Percentiles rank a stretch among this genome's conserved stretches.
phyloP scores from a whole-genome alignment of 2,888 invertebrate species.

The Pachymerium ferrugineum region DNA sequence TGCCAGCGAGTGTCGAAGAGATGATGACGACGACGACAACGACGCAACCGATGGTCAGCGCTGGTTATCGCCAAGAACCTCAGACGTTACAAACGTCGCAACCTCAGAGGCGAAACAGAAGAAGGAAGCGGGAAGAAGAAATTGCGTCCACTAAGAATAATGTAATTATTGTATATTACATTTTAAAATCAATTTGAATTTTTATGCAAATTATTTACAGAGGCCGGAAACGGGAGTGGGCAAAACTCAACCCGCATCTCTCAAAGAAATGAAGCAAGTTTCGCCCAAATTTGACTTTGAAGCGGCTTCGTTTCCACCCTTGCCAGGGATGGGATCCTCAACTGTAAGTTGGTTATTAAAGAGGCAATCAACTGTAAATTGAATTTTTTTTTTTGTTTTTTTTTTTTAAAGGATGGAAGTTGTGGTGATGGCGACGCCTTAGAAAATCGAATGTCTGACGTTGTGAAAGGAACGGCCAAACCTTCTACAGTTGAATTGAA shows the following conservation, averaged over 20 bases:
- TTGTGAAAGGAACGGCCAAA: constrained; percentile 68
- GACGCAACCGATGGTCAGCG: not conserved
- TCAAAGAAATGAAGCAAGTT: constrained; percentile 37
- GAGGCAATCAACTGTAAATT: not conserved
- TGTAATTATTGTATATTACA: constrained; percentile 5
- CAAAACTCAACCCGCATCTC: not conserved
- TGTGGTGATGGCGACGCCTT: constrained; percentile 42
- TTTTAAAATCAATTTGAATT: not conserved
- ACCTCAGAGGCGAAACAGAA: constrained; percentile 34
- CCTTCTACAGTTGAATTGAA: constrained; percentile 44
- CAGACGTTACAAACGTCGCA: constrained; percentile 29
- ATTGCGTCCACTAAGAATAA: constrained; percentile 20
- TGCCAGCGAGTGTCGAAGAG: not conserved
- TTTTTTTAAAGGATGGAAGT: constrained; percentile 41
- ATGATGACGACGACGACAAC: constrained; percentile 31
- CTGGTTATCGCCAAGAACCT: constrained; percentile 21
- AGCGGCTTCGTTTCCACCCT: constrained; percentile 49
- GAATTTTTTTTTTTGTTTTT: not conserved
- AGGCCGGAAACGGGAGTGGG: constrained; percentile 15
- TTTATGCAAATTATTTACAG: not conserved
- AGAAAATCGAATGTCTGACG: constrained; percentile 63
- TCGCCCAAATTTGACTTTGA: constrained; percentile 50
- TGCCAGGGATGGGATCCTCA: constrained; percentile 45
- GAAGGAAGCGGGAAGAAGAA: constrained; percentile 36
- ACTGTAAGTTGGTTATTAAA: constrained; percentile 41